Evolutionary conservation across 2,113 vertebrate species (phyloP), one percentile per base, ranked within the genome.

Genomic region (Nothobranchius kuhntae): DNA sequence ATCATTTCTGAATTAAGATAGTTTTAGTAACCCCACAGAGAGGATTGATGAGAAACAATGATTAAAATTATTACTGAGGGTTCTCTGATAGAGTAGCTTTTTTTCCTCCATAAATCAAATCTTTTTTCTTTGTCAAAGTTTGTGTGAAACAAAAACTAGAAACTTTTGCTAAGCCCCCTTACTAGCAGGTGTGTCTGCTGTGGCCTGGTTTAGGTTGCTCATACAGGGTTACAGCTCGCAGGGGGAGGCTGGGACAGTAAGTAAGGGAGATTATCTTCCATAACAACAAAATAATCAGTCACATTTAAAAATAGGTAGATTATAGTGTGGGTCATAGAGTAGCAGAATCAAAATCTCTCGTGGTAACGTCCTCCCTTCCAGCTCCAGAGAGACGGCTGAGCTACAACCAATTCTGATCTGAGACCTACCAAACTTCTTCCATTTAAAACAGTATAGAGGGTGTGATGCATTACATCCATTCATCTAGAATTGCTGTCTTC

Each of bases 181-280:
- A 64, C 12, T 46, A 40, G 9, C 30, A 64, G 66, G 58, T 71
- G 52, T 69, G 59, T 55, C 56, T 38, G 30, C 15, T 35, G 58
- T 78, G 68, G 24, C 72, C 78, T 53, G 61, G 46, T 76, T 80
- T 71, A 75, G 44, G 35, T 61, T 21, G 21, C 21, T 46, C 5
- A 65, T 26, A 40, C 61, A 73, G 81, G 77, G 73, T 64, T 78
- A 70, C 24, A 24, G 55, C 14, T 58, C n/a, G 15, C 61, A 26
- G 53, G 64, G 54, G 7, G 42, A 73, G 70, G 65, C 56, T 80
- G 66, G 51, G 51, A 61, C 61, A 35, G 35, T 61, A n/a, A 61
- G 53, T 4, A 4, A 53, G 13, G 4, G 47, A 48, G 68, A 68
- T 73, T 65, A 73, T 44, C 51, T 53, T 26, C 9, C 17, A 71